Evolutionary conservation across 2,797 vertebrate species (phyloP).

Genomic region (Limnodromus scolopaceus): DNA sequence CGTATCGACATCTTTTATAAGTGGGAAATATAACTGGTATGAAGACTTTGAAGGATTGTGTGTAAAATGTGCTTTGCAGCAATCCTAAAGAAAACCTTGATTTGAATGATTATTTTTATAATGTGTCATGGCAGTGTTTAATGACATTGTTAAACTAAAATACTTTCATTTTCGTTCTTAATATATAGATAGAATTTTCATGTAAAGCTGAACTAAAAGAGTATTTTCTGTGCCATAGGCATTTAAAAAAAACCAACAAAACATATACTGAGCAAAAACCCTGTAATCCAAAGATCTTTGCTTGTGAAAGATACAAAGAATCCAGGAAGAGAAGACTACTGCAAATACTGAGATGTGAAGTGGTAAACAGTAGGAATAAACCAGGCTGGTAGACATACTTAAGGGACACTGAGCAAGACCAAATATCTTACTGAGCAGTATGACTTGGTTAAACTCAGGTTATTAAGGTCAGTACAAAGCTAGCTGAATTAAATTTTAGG

Average conservation of each 20-base stretch:
- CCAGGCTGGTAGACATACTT: background rate
- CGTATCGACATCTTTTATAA: background rate
- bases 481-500: background rate
- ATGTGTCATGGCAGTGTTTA: background rate
- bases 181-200: background rate
- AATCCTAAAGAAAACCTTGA: background rate
- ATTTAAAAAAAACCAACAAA: background rate
- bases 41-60: background rate
- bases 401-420: background rate
- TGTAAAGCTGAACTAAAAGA: background rate
- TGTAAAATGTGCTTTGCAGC: background rate
- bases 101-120: background rate
- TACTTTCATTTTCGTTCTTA: background rate
- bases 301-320: background rate
- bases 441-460: background rate
- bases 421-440: background rate
- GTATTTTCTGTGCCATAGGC: background rate
- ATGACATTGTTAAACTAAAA: background rate
- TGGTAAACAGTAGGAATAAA: background rate
- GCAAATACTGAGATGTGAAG: background rate
- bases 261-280: background rate
- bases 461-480: background rate
- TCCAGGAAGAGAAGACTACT: background rate
- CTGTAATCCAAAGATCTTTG: background rate
- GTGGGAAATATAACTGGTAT: background rate